Evolutionary conservation across 53 echinoderm and acorn worm species (phyloP).

Genomic region (Astropecten irregularis): DNA sequence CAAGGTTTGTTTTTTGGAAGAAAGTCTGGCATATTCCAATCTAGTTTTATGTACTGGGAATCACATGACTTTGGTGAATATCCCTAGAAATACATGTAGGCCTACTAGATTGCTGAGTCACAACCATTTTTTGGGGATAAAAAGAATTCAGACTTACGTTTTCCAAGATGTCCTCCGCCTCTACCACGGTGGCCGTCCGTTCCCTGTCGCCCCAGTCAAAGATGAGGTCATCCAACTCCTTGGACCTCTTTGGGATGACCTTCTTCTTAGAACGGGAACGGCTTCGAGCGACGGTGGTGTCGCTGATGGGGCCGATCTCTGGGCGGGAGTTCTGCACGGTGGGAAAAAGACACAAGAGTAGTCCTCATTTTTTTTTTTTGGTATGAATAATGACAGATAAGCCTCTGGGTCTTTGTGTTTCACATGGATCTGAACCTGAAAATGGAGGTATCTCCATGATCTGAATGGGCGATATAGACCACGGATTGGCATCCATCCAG

Average conservation of each 20-base stretch:
- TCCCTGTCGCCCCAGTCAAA: constrained; percentile 41
- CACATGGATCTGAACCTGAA: neutral
- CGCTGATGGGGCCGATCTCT: neutral
- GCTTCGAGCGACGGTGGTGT: neutral
- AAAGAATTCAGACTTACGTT: too few species aligned
- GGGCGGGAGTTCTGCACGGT: neutral
- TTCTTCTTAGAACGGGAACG: neutral
- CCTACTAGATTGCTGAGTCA: too few species aligned
- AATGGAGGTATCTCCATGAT: neutral
- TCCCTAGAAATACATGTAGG: too few species aligned
- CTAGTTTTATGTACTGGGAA: too few species aligned
- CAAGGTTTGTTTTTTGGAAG: too few species aligned
- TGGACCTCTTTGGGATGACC: constrained; percentile 26
- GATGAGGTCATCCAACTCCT: constrained; percentile 8
- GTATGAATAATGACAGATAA: neutral
- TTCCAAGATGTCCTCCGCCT: constrained; percentile 13
- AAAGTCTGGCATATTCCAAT: too few species aligned
- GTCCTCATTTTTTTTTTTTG: neutral
- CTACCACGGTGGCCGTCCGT: neutral
- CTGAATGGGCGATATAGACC: too few species aligned
- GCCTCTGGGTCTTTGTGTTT: neutral
- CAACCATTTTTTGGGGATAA: too few species aligned
- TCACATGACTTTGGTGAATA: too few species aligned
- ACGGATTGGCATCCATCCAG: too few species aligned
- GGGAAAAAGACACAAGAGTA: neutral